Evolutionary conservation across 2,888 invertebrate species (phyloP).

Genomic region (Baronia brevicornis): DNA sequence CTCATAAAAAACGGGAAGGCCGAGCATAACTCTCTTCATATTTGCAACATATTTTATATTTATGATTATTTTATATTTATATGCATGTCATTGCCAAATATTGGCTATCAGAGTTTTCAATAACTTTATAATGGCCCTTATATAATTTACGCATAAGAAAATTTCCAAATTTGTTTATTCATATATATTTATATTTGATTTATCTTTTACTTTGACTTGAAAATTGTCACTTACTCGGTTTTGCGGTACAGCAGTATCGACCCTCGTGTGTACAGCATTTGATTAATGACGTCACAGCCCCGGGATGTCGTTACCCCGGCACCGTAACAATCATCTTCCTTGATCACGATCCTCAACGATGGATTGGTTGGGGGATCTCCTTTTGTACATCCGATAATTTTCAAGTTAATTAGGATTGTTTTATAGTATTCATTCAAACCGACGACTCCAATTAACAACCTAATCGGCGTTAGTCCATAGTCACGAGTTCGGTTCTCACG

Average conservation of each 20-base stretch:
- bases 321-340: conserved; percentile 26
- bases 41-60: too few species aligned
- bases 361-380: conserved; percentile 8
- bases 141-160: too few species aligned
- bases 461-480: too few species aligned
- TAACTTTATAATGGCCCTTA: too few species aligned
- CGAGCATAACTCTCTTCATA: too few species aligned
- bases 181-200: not conserved
- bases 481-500: too few species aligned
- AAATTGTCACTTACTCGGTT: conserved; percentile 19
- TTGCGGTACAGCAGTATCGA: conserved; percentile 14
- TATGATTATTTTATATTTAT: too few species aligned
- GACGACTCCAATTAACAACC: too few species aligned
- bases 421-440: too few species aligned
- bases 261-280: conserved; percentile 29
- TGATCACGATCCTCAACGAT: conserved; percentile 18
- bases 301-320: conserved; percentile 37
- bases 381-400: conserved; percentile 8
- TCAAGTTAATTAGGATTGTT: conserved; percentile 8
- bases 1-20: too few species aligned
- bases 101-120: too few species aligned
- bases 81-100: too few species aligned
- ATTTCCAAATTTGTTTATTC: not conserved
- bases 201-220: conserved; percentile 7
- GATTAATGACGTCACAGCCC: conserved; percentile 53